These are phyloP conservation scores for Squalus acanthias DNA, from an alignment of 2,797 vertebrate genomes.

Conservation along the genomic window DNA sequence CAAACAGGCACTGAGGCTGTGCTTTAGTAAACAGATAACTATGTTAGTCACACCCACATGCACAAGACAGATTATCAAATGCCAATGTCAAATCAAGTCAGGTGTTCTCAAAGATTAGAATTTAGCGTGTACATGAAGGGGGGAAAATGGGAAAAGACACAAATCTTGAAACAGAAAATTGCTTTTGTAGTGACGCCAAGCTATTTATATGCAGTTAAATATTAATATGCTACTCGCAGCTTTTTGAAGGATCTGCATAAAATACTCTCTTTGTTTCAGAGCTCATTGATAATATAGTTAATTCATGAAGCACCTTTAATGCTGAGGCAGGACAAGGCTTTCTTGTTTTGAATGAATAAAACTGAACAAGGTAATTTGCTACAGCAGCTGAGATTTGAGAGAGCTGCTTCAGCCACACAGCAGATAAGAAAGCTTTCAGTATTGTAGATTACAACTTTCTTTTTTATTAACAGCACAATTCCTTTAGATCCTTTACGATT, in stretches of 20 bases:
- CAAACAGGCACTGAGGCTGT: not conserved
- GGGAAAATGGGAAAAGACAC: not conserved
- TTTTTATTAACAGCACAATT: conserved; percentile 39
- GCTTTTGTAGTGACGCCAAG: not conserved
- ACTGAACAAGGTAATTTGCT: conserved; percentile 34
- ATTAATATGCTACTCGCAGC: conserved; percentile 18
- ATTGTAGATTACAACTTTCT: conserved; percentile 24
- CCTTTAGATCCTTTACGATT: conserved; percentile 62
- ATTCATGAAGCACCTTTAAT: conserved; percentile 38
- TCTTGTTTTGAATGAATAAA: conserved; percentile 36
- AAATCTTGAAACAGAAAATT: not conserved
- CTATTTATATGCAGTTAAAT: conserved; percentile 19
- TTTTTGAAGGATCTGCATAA: conserved; percentile 32
- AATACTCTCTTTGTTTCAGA: conserved; percentile 26
- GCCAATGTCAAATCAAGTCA: conserved; percentile 3
- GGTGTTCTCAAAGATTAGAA: not conserved
- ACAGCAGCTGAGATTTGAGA: conserved; percentile 20
- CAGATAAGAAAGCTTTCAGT: not conserved
- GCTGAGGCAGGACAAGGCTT: conserved; percentile 31
- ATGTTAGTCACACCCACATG: not conserved
- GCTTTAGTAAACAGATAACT: not conserved
- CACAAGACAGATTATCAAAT: not conserved
- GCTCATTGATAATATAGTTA: conserved; percentile 33
- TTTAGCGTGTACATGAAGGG: not conserved
- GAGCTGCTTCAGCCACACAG: conserved; percentile 36